A percentile compares a stretch with the other conserved stretches of the same genome.
phyloP scores from a whole-genome alignment of 2,113 vertebrate genomes.

The Microcebus tavaratra region DNA sequence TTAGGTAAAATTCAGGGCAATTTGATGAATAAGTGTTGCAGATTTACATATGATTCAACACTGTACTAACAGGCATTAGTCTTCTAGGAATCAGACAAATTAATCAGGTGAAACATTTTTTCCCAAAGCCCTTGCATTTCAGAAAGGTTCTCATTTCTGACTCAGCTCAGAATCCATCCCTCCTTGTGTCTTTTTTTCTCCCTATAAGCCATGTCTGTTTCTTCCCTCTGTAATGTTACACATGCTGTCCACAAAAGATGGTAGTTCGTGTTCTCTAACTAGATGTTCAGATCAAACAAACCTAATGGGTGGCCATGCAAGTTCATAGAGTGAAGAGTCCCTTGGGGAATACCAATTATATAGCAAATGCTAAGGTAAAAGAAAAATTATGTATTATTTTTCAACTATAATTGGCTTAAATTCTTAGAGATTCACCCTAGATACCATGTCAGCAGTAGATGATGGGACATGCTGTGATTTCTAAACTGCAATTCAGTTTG shows the following conservation, averaged over 20 bases:
- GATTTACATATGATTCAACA: fast-evolving
- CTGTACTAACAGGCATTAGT: not conserved
- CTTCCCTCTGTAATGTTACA: not conserved
- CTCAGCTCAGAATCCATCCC: not conserved
- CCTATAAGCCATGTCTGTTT: not conserved
- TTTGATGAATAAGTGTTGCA: not conserved
- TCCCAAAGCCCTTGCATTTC: not conserved
- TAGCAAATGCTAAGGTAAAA: not conserved
- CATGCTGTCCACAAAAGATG: not conserved
- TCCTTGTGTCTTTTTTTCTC: not conserved
- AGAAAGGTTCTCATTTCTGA: not conserved
- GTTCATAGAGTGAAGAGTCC: not conserved
- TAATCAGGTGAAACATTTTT: not conserved
- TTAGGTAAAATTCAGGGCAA: not conserved
- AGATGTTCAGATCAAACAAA: not conserved
- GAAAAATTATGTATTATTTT: not conserved
- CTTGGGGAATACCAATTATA: not conserved
- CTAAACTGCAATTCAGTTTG: not conserved
- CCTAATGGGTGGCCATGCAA: not conserved
- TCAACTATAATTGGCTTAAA: not conserved
- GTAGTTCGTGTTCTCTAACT: not conserved
- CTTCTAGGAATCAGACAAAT: not conserved
- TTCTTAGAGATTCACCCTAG: not conserved
- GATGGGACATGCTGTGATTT: fast-evolving
- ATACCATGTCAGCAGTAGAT: not conserved